These are phyloP conservation scores for Electrona antarctica DNA, from an alignment of 2,113 vertebrate genomes.

Conservation along the genomic window DNA sequence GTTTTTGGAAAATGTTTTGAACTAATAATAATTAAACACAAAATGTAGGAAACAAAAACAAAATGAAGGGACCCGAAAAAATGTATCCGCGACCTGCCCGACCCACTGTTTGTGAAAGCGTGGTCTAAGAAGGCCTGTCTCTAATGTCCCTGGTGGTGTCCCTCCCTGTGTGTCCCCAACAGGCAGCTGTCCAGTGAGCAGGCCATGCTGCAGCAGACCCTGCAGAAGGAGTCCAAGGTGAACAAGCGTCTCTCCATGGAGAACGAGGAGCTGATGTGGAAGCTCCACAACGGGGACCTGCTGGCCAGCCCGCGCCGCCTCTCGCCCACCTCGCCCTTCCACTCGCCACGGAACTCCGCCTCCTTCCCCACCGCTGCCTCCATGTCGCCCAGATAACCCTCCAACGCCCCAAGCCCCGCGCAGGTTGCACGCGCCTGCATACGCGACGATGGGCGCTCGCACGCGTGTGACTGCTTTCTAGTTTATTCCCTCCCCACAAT, in stretches of 20 bases:
- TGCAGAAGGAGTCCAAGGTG: slow-evolving; percentile 96
- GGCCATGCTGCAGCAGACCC: slow-evolving; percentile 87
- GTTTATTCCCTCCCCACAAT: not conserved
- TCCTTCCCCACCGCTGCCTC: slow-evolving; percentile 80
- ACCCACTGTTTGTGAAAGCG: no score
- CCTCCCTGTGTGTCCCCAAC: slow-evolving; percentile 30
- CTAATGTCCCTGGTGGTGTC: slow-evolving; percentile 18
- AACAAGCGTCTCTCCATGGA: slow-evolving; percentile 98
- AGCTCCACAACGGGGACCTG: slow-evolving; percentile 92
- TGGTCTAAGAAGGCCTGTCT: no score
- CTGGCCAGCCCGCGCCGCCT: slow-evolving; percentile 87
- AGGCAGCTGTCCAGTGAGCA: slow-evolving; percentile 95
- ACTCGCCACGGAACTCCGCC: slow-evolving; percentile 84
- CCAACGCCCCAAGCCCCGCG: slow-evolving; percentile 6
- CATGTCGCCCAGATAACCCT: slow-evolving; percentile 86
- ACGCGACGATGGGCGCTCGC: no score
- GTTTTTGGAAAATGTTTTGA: no score
- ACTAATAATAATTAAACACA: no score
- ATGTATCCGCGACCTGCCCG: no score
- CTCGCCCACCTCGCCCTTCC: slow-evolving; percentile 85
- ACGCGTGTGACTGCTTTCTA: not conserved
- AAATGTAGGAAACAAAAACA: no score
- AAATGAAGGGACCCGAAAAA: no score
- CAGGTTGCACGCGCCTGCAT: no score
- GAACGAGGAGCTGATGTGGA: slow-evolving; percentile 97